Evolutionary conservation across 2,888 invertebrate genomes (phyloP), one percentile per base, ranked within the genome.

Genomic region (Platynereis dumerilii): DNA sequence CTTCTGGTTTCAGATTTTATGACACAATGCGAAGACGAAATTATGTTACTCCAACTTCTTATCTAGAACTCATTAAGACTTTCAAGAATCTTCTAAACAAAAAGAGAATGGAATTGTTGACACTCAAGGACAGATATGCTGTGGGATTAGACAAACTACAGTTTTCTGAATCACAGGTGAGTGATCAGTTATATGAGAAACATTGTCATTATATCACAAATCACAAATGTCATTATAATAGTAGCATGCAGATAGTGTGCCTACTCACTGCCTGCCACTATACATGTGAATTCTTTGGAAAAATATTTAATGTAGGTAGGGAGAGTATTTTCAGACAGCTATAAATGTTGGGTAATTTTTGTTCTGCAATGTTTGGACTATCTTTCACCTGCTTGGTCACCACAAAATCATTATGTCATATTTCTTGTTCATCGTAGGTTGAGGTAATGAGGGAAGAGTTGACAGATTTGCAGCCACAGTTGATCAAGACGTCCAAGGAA

Each of bases 61-160:
- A 83, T 71, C 74, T 84, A 61, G 83, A 83, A 67, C 73, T 83
- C 59, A 84, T 84, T 61, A 81, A 81, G 62, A 83, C 81, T 12
- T 84, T 83, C 70, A 84, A 83, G 66, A 77, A 72, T 53, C 71
- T 84, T 57, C 74, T 84, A 44, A 78, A 78, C 66, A 78, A 78
- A 70, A 83, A 83, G 68, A 71, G 82, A 54, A 66, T 81, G 62
- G 82, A 83, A 67, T 74, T 84, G 53, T 72, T 82, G 12, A 82
- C 79, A 0, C 74, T 83, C 39, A 81, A 81, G 69, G 81, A 84
- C 88, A 88, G 95, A 39, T 96, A 96, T 70, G 77, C 76, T 39
- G 78, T 81, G 24, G 83, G 83, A 7, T 72, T 83, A 62, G 83
- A 83, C 65, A 83, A 83, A 70, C 74, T 83, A 42, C 77, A 80